A percentile compares a stretch with the other conserved stretches of the same genome.
Conservation (phyloP, 2,888 invertebrate species). For the Deilephila porcellus region DNA sequence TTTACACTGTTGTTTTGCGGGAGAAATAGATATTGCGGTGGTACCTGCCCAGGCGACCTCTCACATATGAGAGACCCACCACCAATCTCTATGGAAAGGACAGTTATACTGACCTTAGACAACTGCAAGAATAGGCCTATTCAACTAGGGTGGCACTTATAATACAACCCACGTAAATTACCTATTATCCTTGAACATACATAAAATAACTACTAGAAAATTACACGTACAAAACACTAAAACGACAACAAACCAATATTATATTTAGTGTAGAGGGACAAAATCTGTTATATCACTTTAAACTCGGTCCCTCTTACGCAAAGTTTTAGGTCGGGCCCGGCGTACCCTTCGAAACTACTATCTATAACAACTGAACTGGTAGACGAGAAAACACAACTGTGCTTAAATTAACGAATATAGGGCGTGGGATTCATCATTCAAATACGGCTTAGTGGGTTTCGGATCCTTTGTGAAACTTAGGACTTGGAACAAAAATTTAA, state of each 20-base stretch:
- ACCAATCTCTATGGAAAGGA: no score
- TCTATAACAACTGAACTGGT: conserved; percentile 49
- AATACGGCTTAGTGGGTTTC: conserved; percentile 43
- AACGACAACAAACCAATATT: conserved; percentile 49
- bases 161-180: no score
- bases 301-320: conserved; percentile 54
- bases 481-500: background rate
- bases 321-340: conserved; percentile 63
- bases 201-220: background rate
- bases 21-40: no score
- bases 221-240: conserved; percentile 15
- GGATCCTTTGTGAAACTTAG: background rate
- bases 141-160: no score
- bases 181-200: background rate
- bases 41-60: no score
- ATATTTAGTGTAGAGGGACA: conserved; percentile 52
- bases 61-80: no score
- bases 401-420: conserved; percentile 34
- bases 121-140: no score
- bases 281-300: conserved; percentile 71
- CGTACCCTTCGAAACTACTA: conserved; percentile 47
- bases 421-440: conserved; percentile 37
- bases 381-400: conserved; percentile 49
- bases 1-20: no score
- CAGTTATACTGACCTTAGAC: no score